These are phyloP conservation scores for Parazoanthus atlanticus DNA, from an alignment of 92 coral and sea anemone species.

Conservation along the genomic window DNA sequence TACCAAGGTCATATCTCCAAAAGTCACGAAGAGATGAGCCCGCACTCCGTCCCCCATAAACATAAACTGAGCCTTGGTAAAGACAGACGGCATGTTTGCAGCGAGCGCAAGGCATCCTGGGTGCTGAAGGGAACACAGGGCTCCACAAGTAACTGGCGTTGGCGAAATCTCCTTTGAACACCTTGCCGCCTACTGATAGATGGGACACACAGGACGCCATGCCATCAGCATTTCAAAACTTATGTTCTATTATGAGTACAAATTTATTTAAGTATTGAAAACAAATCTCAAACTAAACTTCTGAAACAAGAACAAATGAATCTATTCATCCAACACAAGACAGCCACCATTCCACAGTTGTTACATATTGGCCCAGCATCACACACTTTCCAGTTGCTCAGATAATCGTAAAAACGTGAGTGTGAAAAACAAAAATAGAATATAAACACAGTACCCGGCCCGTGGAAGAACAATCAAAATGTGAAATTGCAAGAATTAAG, in stretches of 20 bases:
- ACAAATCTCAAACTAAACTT: too few species aligned
- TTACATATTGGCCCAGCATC: neutral
- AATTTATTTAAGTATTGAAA: too few species aligned
- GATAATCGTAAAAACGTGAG: too few species aligned
- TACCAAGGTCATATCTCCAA: constrained; percentile 97
- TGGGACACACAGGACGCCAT: neutral
- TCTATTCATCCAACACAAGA: neutral
- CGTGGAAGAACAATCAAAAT: too few species aligned
- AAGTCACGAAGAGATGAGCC: constrained; percentile 92
- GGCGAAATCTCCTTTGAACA: constrained; percentile 66
- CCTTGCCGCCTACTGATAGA: constrained; percentile 1
- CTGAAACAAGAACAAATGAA: neutral
- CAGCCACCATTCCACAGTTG: neutral
- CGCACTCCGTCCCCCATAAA: constrained; percentile 92
- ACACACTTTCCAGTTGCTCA: neutral
- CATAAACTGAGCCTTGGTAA: constrained; percentile 77
- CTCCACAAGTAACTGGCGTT: constrained; percentile 94
- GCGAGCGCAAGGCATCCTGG: constrained; percentile 87
- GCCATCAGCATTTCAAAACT: neutral
- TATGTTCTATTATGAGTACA: neutral
- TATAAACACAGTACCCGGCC: too few species aligned
- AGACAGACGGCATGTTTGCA: constrained; percentile 89
- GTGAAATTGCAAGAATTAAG: too few species aligned
- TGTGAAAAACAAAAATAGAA: neutral
- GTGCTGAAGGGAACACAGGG: constrained; percentile 84